Evolutionary conservation across 1,140 invertebrate genomes (phyloP), one percentile per base, ranked within the genome.

Genomic region (Apis laboriosa): DNA sequence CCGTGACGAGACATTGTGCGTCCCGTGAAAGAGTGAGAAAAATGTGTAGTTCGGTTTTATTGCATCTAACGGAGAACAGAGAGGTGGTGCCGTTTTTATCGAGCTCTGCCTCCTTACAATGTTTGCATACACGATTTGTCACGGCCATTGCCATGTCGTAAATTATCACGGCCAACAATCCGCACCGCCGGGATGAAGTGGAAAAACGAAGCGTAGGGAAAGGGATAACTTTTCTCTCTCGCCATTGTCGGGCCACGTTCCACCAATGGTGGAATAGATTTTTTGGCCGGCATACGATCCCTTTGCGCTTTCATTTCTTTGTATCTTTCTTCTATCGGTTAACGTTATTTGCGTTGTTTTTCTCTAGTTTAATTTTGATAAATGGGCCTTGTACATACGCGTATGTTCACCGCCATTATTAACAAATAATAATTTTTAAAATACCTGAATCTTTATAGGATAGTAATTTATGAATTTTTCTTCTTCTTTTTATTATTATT

Each of bases 41-140:
- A 74, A 17, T 7, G 43, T 87, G 89, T 83, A 90, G 89, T 91
- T 92, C 89, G 92, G 85, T 93, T 93, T 93, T 93, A 93, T 92
- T 92, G 88, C 90, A 71, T 82, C 71, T 58, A 71, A 43, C 67
- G 78, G 78, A 60, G 53, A 7, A 55, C 55, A 13, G 56, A 66
- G 51, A 28, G 9, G 58, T 49, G 19, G 87, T 89, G 86, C 84
- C 87, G 90, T 91, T 94, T 92, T 92, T 93, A 92, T 90, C 84
- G 85, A 89, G 90, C 28, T 89, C 85, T 76, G 76, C 83, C 84
- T 87, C 77, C 89, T 91, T 86, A 92, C 92, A 92, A 91, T 93
- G 92, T 93, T 92, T 91, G 89, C 90, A 91, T 91, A 92, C 91
- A 90, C 88, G 90, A 93, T 93, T 93, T 92, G 92, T 93, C 91